Evolutionary conservation across 2,113 vertebrate genomes (phyloP).

Genomic region (Aptenodytes forsteri): DNA sequence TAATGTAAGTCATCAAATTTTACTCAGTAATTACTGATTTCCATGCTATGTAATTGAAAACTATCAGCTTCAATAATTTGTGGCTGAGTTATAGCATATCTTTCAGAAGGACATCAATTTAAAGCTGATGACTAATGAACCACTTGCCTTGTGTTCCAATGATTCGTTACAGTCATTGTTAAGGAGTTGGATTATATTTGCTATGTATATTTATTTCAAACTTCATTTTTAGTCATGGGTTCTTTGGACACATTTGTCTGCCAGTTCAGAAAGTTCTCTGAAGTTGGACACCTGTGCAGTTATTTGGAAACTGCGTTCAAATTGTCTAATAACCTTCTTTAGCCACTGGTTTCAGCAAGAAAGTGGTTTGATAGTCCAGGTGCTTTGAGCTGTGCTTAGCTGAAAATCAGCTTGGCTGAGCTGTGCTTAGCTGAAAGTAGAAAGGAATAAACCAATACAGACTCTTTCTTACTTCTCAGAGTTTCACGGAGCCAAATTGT

Average conservation of each 20-base stretch:
- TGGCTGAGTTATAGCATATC: neutral
- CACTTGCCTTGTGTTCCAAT: neutral
- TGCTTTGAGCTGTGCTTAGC: neutral
- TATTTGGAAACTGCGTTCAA: neutral
- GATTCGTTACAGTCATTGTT: neutral
- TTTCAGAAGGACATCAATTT: neutral
- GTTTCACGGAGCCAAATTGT: neutral
- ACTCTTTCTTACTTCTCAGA: neutral
- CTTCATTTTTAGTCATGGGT: neutral
- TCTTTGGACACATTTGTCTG: neutral
- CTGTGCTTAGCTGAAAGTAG: neutral
- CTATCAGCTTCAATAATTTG: neutral
- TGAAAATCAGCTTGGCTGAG: neutral
- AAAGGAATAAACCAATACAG: neutral
- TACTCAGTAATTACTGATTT: neutral
- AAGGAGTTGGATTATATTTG: neutral
- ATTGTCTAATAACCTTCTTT: neutral
- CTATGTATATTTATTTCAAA: neutral
- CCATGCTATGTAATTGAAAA: neutral
- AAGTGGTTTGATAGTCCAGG: neutral
- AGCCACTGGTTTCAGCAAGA: neutral
- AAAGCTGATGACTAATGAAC: neutral
- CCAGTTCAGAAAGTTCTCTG: neutral
- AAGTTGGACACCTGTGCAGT: neutral
- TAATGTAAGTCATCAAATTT: neutral